Evolutionary conservation across 2,113 vertebrate species (phyloP).

Genomic region (Odontophorus gujanensis): DNA sequence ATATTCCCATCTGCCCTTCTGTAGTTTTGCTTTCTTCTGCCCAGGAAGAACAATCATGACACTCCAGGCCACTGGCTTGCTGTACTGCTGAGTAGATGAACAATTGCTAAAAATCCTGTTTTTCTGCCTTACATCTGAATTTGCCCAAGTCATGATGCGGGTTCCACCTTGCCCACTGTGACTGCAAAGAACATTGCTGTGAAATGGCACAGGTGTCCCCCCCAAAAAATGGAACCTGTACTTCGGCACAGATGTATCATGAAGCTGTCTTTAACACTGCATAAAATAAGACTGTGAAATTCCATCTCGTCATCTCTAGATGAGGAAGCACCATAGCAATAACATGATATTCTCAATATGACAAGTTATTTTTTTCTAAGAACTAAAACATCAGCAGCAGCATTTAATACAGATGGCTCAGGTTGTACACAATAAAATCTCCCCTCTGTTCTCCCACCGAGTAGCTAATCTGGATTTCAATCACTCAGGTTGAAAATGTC

Average conservation of each 20-base stretch:
- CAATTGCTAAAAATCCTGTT: accelerated
- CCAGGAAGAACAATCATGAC: background rate
- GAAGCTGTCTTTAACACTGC: background rate
- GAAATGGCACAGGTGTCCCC: background rate
- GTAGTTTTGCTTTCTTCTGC: background rate
- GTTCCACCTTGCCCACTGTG: accelerated
- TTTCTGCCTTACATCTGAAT: background rate
- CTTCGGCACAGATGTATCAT: background rate
- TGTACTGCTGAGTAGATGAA: background rate
- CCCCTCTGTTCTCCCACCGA: conserved; percentile 4
- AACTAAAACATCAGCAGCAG: background rate
- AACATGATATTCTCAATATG: background rate
- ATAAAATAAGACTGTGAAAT: conserved; percentile 6
- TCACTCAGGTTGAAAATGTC: conserved; percentile 24
- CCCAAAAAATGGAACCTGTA: background rate
- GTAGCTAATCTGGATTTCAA: conserved; percentile 27
- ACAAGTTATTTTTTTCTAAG: background rate
- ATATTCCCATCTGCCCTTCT: background rate
- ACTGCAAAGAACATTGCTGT: background rate
- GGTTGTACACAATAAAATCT: conserved; percentile 26
- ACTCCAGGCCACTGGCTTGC: background rate
- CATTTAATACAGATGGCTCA: background rate
- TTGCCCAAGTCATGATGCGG: background rate
- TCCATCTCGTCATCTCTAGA: background rate
- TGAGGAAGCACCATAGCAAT: background rate